Evolutionary conservation across 2,113 vertebrate species (phyloP).

Genomic region (Myrmecophaga tridactyla): DNA sequence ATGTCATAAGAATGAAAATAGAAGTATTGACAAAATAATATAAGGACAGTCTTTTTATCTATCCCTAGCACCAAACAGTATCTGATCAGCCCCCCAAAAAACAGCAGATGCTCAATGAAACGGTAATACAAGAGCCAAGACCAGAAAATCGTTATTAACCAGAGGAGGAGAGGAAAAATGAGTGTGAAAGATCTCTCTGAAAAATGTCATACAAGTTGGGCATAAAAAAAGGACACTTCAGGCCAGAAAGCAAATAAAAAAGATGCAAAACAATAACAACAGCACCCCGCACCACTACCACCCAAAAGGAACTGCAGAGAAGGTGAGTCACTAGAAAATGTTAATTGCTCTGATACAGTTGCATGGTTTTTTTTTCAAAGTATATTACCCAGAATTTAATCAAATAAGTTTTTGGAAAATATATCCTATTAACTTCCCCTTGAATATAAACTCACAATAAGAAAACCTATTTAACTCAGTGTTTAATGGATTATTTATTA

Average conservation of each 20-base stretch:
- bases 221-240: neutral
- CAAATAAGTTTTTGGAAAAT: neutral
- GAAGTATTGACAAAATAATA: neutral
- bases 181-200: neutral
- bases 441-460: neutral
- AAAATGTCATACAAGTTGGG: neutral
- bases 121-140: neutral
- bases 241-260: neutral
- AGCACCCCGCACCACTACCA: neutral
- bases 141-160: neutral
- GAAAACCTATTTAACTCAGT: neutral
- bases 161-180: neutral
- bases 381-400: neutral
- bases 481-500: neutral
- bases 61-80: neutral
- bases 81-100: neutral
- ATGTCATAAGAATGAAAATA: neutral
- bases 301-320: neutral
- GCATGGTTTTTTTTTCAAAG: neutral
- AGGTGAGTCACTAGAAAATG: constrained; percentile 4
- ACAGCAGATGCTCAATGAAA: neutral
- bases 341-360: neutral
- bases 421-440: neutral
- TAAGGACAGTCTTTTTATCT: neutral
- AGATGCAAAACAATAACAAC: neutral